Conservation (phyloP, 2,888 invertebrate species). For the Amiota mariae region DNA sequence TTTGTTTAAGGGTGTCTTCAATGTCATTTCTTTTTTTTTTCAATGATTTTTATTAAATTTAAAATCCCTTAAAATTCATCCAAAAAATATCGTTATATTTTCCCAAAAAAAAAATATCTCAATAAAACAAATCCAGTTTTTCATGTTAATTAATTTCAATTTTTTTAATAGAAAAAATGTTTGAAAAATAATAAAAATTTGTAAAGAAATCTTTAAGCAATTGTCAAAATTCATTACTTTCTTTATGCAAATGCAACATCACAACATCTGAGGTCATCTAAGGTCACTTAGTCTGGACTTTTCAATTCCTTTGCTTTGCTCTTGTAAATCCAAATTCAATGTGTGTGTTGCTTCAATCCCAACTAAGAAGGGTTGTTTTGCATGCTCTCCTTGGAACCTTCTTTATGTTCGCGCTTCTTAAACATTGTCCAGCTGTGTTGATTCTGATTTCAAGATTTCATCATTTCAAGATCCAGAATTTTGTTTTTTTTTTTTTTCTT, state of each 20-base stretch:
- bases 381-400: slow-evolving; percentile 7
- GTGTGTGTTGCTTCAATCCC: slow-evolving; percentile 20
- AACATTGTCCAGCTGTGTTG: slow-evolving; percentile 29
- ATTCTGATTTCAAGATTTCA: slow-evolving; percentile 13
- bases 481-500: too few relatives aligned
- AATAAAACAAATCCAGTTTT: slow-evolving; percentile 50
- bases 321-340: background rate
- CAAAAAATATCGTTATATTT: slow-evolving; percentile 48
- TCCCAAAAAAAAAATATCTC: slow-evolving; percentile 42
- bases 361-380: slow-evolving; percentile 59
- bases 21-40: background rate
- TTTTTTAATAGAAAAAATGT: slow-evolving; percentile 38
- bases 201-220: slow-evolving; percentile 29
- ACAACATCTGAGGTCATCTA: slow-evolving; percentile 62
- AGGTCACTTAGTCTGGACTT: slow-evolving; percentile 62
- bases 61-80: slow-evolving; percentile 39
- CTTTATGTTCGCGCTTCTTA: background rate
- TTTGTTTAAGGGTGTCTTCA: background rate
- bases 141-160: slow-evolving; percentile 1
- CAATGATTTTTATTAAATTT: background rate
- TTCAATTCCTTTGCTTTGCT: slow-evolving; percentile 22
- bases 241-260: slow-evolving; percentile 64
- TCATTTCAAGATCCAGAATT: slow-evolving; percentile 48
- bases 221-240: slow-evolving; percentile 47
- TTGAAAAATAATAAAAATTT: slow-evolving; percentile 47